Evolutionary conservation across 2,113 vertebrate genomes (phyloP), one percentile per base, ranked within the genome.

Genomic region (Catharus minimus): DNA sequence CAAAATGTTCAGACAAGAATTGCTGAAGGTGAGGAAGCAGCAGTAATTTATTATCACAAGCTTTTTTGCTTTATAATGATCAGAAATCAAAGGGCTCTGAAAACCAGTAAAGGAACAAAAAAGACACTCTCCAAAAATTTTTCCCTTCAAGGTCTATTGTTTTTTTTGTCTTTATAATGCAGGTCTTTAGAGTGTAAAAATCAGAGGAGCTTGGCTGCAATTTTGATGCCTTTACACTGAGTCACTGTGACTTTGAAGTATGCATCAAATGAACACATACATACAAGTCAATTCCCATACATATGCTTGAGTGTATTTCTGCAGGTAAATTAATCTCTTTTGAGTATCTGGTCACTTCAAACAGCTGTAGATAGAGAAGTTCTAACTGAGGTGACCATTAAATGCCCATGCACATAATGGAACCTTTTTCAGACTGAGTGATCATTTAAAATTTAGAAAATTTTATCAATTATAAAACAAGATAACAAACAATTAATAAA

Each of bases 341-440:
- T 90, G 61, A 58, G 33, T 76, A 57, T 47, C 64, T 86, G 30
- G 38, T 88, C 55, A 32, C 47, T 82, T 95, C 24, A 91, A 80
- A 87, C 26, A 85, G 53, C 53, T 93, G 44, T 75, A 92, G 74
- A 74, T 58, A 73, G 66, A 86, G 81, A 72, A n/a, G 82, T 58
- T 80, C 60, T 66, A 86, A 65, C 58, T 57, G 49, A 89, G 69
- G 19, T 77, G 38, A 57, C 58, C 22, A 20, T 56, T 68, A 58
- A 69, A 84, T 76, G 62, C 44, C 75, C 73, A 44, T 39, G 65
- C 71, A 41, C 62, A 50, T 19, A 43, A 55, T 33, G 32, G 39
- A 69, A 78, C 53, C 0, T 61, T 67, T 76, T 17, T n/a, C 66
- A 87, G 50, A 36, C 32, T 41, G 24, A 69, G 14, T 26, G 13